phyloP scores from a whole-genome alignment of 2,888 invertebrate species.

The Pandemis corylana region DNA sequence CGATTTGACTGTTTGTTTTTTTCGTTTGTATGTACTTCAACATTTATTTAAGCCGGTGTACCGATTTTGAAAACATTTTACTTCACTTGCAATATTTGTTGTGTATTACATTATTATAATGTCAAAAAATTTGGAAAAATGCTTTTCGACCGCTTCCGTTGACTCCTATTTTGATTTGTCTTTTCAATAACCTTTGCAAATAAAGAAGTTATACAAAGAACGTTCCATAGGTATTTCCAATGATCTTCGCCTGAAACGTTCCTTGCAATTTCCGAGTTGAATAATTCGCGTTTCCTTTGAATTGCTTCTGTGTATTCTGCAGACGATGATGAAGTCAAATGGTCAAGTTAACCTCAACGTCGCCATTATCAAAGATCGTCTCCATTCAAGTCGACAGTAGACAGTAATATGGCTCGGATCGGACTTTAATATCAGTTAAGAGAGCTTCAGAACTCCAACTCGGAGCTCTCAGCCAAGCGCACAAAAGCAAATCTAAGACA shows the following conservation, averaged over 20 bases:
- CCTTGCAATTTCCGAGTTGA: neutral
- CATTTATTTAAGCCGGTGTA: too few species aligned
- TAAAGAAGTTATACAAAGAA: too few species aligned
- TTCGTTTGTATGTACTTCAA: too few species aligned
- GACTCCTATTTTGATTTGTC: too few species aligned
- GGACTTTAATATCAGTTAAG: conserved; percentile 35
- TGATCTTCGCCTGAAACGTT: neutral
- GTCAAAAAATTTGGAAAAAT: too few species aligned
- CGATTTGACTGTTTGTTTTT: too few species aligned
- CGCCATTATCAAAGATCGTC: conserved; percentile 15
- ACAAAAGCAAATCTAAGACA: conserved; percentile 42
- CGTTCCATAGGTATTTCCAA: neutral
- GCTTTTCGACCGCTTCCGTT: too few species aligned
- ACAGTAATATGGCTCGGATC: conserved; percentile 22
- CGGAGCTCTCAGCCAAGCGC: conserved; percentile 22
- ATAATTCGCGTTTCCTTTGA: neutral
- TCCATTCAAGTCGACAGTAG: conserved; percentile 20
- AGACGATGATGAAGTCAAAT: neutral
- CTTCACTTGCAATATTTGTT: too few species aligned
- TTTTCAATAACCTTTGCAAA: too few species aligned
- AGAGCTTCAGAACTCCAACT: conserved; percentile 28
- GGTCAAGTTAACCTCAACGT: neutral
- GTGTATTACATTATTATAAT: too few species aligned
- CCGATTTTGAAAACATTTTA: too few species aligned
- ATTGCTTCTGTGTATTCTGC: neutral